Evolutionary conservation across 2,797 vertebrate species (phyloP).

Genomic region (Neomorphus geoffroyi): DNA sequence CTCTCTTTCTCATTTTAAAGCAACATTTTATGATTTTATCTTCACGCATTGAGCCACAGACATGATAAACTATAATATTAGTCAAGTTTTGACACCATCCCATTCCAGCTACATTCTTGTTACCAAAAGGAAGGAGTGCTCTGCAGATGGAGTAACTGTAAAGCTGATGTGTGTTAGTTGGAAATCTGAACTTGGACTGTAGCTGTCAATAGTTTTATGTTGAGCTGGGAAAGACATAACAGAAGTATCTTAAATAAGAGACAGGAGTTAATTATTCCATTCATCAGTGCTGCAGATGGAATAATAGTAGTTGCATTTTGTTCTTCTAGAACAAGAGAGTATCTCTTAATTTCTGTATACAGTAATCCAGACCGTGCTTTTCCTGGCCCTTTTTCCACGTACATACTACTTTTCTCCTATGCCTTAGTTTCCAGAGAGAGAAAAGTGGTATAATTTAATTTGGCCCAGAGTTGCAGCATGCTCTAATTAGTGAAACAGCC

Average conservation of each 20-base stretch:
- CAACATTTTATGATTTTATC: background rate
- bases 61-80: background rate
- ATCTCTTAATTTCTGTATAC: background rate
- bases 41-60: background rate
- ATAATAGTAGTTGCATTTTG: background rate
- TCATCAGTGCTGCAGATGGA: background rate
- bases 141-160: background rate
- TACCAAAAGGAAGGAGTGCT: background rate
- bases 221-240: background rate
- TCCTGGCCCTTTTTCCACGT: background rate
- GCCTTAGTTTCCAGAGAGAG: background rate
- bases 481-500: background rate
- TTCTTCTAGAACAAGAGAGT: background rate
- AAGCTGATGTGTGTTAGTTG: background rate
- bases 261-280: background rate
- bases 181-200: background rate
- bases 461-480: background rate
- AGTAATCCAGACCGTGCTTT: background rate
- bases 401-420: background rate
- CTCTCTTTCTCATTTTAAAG: background rate
- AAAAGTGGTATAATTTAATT: background rate
- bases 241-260: conserved; percentile 2
- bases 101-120: background rate
- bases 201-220: conserved; percentile 1
- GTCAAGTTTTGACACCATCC: background rate